Conservation (phyloP, 2,113 vertebrate species). For the Dendrocopos noguchii region DNA sequence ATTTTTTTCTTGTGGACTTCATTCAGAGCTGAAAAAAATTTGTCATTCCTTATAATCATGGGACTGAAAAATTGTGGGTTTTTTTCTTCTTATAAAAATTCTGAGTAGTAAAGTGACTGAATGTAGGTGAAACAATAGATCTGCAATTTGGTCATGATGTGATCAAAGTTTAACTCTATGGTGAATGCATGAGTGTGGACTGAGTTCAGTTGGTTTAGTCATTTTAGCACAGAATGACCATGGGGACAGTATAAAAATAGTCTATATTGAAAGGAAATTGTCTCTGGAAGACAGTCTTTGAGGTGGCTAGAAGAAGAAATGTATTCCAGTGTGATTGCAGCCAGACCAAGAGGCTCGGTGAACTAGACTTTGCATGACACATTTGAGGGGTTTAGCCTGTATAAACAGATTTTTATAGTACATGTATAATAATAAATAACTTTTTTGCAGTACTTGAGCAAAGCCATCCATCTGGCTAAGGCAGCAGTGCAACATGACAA, state of each 20-base stretch:
- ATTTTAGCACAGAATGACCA: background rate
- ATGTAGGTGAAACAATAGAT: background rate
- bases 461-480: background rate
- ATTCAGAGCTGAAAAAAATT: background rate
- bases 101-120: background rate
- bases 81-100: background rate
- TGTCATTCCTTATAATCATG: background rate
- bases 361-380: background rate
- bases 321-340: background rate
- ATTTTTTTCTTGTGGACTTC: background rate
- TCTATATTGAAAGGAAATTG: background rate
- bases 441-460: background rate
- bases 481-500: background rate
- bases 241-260: background rate
- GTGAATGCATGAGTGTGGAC: background rate
- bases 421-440: background rate
- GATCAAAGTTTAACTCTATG: background rate
- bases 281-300: background rate
- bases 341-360: background rate
- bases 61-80: background rate
- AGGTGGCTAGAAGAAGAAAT: background rate
- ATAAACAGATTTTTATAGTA: background rate
- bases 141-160: fast-evolving
- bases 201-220: background rate
- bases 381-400: background rate